Conservation (phyloP, 2,888 invertebrate species). For the Drosophila vallismaia region DNA sequence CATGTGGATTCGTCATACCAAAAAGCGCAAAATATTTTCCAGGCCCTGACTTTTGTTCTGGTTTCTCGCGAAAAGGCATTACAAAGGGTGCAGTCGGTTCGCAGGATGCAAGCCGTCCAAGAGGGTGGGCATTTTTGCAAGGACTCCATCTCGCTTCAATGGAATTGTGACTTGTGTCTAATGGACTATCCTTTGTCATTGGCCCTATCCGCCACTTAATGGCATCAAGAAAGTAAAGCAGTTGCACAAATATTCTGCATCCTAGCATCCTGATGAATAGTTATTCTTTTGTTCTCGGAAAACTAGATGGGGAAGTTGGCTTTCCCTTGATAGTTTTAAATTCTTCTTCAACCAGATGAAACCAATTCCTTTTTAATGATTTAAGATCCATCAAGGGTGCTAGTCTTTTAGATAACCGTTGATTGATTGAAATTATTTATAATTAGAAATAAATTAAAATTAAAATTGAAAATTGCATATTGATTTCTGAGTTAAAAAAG, state of each 20-base stretch:
- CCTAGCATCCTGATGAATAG: conserved; percentile 13
- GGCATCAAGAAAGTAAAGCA: conserved; percentile 69
- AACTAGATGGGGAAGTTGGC: background rate
- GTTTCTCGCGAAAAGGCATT: conserved; percentile 62
- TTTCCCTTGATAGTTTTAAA: conserved; percentile 6
- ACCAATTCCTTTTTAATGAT: background rate
- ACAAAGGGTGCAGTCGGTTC: conserved; percentile 48
- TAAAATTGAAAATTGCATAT: too few relatives aligned
- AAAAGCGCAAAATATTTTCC: conserved; percentile 73
- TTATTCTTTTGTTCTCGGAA: conserved; percentile 24
- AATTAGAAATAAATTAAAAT: too few relatives aligned
- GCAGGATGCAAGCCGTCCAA: conserved; percentile 21
- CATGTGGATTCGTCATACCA: conserved; percentile 78
- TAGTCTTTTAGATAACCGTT: too few relatives aligned
- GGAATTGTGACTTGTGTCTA: conserved; percentile 61
- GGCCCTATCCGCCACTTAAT: conserved; percentile 50
- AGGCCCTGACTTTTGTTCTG: conserved; percentile 69
- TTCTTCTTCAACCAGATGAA: conserved; percentile 20
- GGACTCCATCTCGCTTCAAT: conserved; percentile 32
- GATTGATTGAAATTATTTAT: too few relatives aligned
- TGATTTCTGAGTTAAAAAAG: too few relatives aligned
- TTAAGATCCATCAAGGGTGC: background rate
- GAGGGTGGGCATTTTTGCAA: conserved; percentile 27
- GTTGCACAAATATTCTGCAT: conserved; percentile 68
- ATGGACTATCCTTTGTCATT: conserved; percentile 63